A percentile compares a stretch with the other conserved stretches of the same genome.
These are phyloP conservation scores for Pygoscelis adeliae DNA, from an alignment of 2,113 vertebrate genomes.

Conservation along the genomic window DNA sequence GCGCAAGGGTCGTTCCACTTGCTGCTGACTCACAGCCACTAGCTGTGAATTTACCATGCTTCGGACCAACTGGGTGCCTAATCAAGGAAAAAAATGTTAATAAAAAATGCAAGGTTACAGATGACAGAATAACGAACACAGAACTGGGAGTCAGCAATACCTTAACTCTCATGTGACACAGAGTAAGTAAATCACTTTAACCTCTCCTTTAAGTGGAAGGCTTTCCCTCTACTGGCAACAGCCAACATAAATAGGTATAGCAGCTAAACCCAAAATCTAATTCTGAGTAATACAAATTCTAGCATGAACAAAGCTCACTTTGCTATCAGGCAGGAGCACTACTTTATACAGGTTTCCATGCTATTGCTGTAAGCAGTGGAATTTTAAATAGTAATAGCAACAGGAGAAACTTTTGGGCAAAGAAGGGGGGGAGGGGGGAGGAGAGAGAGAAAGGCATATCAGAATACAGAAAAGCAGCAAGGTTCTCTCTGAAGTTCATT, in stretches of 20 bases:
- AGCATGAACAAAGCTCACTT: neutral
- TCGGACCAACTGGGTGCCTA: constrained; percentile 88
- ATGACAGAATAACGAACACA: neutral
- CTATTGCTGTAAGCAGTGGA: neutral
- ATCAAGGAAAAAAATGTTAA: constrained; percentile 5
- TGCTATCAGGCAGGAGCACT: neutral
- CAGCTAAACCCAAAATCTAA: neutral
- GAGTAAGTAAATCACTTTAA: neutral
- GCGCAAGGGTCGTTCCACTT: constrained; percentile 79
- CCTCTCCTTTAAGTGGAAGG: neutral
- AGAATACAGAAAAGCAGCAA: neutral
- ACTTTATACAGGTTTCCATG: neutral
- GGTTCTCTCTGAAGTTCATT: neutral
- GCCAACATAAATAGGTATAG: neutral
- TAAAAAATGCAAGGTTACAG: neutral
- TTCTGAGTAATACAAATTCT: neutral
- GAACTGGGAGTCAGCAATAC: neutral
- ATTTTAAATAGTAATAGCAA: neutral
- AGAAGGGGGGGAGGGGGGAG: neutral
- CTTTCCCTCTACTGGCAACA: neutral
- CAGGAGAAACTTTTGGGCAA: neutral
- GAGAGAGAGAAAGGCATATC: neutral
- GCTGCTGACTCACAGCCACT: constrained; percentile 81
- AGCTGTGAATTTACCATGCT: constrained; percentile 87
- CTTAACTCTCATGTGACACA: neutral